Evolutionary conservation across 2,113 vertebrate genomes (phyloP).

Genomic region (Platichthys flesus): DNA sequence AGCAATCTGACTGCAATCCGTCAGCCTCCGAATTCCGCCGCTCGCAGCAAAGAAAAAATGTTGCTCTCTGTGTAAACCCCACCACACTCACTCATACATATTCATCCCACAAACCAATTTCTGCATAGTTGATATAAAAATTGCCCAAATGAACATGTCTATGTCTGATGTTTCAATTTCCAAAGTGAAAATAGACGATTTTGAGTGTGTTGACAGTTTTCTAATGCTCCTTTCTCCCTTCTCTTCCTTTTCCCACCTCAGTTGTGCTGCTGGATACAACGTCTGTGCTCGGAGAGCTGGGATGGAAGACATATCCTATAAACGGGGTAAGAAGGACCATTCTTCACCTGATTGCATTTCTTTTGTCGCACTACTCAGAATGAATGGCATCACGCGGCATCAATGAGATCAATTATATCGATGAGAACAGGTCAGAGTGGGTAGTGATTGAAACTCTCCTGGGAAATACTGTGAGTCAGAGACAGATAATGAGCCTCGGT

Average conservation of each 20-base stretch:
- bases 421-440: constrained; percentile 30
- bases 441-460: constrained; percentile 21
- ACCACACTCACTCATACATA: constrained; percentile 58
- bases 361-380: constrained; percentile 7
- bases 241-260: constrained; percentile 69
- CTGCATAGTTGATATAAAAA: constrained; percentile 39
- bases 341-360: constrained; percentile 17
- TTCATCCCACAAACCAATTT: constrained; percentile 63
- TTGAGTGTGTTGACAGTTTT: constrained; percentile 51
- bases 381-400: constrained; percentile 16
- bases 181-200: constrained; percentile 50
- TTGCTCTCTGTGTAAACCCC: constrained; percentile 27
- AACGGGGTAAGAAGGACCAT: constrained; percentile 89
- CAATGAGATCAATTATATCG: constrained; percentile 39
- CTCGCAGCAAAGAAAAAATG: constrained; percentile 45
- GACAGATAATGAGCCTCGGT: constrained; percentile 54
- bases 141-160: constrained; percentile 59
- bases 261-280: constrained; percentile 96
- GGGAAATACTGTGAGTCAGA: constrained; percentile 46
- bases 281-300: constrained; percentile 90
- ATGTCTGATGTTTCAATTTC: constrained; percentile 66
- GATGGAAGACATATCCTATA: constrained; percentile 95
- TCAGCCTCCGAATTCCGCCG: constrained; percentile 68
- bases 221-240: constrained; percentile 53
- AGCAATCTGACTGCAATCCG: constrained; percentile 76